phyloP scores from a whole-genome alignment of 1,140 invertebrate genomes.

The Acromyrmex charruanus region DNA sequence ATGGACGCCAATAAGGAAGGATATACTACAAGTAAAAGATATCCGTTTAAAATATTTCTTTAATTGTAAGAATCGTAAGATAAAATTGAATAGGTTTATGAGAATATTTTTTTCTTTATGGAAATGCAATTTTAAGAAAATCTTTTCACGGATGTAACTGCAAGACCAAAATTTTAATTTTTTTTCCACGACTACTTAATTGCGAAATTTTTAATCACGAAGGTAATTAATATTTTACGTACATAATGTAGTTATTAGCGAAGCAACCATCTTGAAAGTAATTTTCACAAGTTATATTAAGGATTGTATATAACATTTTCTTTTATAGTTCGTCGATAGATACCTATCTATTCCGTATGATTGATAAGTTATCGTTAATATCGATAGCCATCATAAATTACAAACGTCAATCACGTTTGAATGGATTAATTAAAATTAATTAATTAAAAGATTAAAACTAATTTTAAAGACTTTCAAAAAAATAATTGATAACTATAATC shows the following conservation, averaged over 20 bases:
- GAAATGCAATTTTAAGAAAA: too few species aligned
- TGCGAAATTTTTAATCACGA: neutral
- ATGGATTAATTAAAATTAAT: too few species aligned
- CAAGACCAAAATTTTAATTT: neutral
- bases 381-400: neutral
- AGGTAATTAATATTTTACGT: conserved; percentile 2
- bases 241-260: neutral
- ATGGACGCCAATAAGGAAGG: neutral
- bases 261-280: neutral
- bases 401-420: neutral
- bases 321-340: too few species aligned
- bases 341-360: neutral
- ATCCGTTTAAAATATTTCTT: neutral
- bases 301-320: too few species aligned
- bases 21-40: conserved; percentile 46
- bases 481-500: neutral
- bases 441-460: neutral
- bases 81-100: neutral
- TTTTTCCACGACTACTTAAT: neutral
- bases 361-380: conserved; percentile 9
- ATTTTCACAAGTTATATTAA: too few species aligned
- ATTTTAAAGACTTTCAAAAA: neutral
- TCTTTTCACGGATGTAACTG: neutral
- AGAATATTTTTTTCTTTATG: too few species aligned
- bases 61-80: neutral